These are phyloP conservation scores for Ligdia adustata DNA, from an alignment of 2,888 invertebrate species.

Conservation along the genomic window DNA sequence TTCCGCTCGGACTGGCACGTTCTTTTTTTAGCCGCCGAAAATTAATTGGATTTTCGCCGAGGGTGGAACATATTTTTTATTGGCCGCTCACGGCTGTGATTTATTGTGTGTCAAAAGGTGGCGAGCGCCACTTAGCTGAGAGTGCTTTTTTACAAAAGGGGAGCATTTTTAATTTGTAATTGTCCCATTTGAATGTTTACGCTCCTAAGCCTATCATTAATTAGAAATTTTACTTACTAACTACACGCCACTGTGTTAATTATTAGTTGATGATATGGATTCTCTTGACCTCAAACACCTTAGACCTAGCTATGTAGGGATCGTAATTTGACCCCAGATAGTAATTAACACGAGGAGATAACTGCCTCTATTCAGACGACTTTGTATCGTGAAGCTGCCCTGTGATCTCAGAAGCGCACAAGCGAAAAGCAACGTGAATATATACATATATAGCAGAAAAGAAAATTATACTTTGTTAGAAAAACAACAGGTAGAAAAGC, in stretches of 20 bases:
- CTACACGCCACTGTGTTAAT: too few species aligned
- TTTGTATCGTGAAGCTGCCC: slow-evolving; percentile 2
- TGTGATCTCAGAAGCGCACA: not conserved
- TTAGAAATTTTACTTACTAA: slow-evolving; percentile 20
- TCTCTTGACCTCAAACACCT: slow-evolving; percentile 29
- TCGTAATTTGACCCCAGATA: slow-evolving; percentile 23
- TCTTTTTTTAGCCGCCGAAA: slow-evolving; percentile 81
- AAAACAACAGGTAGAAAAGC: slow-evolving; percentile 19
- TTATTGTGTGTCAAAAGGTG: slow-evolving; percentile 83
- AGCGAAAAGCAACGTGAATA: not conserved
- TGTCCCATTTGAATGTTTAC: slow-evolving; percentile 48
- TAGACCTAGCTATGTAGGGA: slow-evolving; percentile 13
- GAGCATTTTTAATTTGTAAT: slow-evolving; percentile 62
- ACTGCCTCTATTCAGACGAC: slow-evolving; percentile 20
- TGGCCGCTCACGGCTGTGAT: slow-evolving; percentile 81
- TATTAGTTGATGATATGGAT: too few species aligned
- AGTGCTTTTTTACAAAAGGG: slow-evolving; percentile 70
- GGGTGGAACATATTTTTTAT: slow-evolving; percentile 84
- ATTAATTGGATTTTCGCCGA: slow-evolving; percentile 84
- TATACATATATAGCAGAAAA: not conserved
- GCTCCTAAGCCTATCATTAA: slow-evolving; percentile 28
- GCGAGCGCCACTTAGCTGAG: slow-evolving; percentile 80
- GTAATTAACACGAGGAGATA: slow-evolving; percentile 31
- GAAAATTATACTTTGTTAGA: slow-evolving; percentile 5
- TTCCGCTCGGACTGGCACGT: slow-evolving; percentile 73